Evolutionary conservation across 2,797 vertebrate genomes (phyloP).

Genomic region (Florisuga fusca): DNA sequence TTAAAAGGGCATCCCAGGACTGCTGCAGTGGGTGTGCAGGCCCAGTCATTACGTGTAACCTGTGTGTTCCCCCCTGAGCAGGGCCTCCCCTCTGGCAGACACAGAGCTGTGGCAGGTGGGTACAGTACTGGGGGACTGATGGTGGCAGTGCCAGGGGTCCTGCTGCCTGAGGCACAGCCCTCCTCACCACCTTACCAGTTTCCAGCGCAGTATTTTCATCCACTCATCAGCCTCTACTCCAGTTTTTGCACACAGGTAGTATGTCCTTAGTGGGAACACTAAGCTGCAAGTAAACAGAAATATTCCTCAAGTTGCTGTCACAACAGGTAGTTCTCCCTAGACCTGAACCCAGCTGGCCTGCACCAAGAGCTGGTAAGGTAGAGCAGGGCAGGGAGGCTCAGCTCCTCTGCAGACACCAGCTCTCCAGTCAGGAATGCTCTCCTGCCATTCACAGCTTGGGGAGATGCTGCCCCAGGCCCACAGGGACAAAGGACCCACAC

Average conservation of each 20-base stretch:
- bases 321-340: background rate
- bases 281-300: constrained; percentile 79
- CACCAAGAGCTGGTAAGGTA: background rate
- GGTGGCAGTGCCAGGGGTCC: background rate
- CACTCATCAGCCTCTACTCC: constrained; percentile 96
- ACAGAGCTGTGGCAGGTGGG: background rate
- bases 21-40: background rate
- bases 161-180: background rate
- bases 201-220: constrained; percentile 96
- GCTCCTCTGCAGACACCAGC: fast-evolving
- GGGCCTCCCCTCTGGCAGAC: background rate
- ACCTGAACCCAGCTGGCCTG: background rate
- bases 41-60: background rate
- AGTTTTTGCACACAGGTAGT: constrained; percentile 92
- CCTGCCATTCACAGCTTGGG: fast-evolving
- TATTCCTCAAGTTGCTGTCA: background rate
- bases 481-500: background rate
- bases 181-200: constrained; percentile 85
- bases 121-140: fast-evolving
- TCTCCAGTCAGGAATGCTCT: background rate
- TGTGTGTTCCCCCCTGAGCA: fast-evolving
- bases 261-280: constrained; percentile 94
- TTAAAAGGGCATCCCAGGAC: background rate
- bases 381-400: background rate
- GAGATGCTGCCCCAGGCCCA: fast-evolving